A percentile compares a stretch with the other conserved stretches of the same genome.
Conservation (phyloP, 1,140 invertebrate species). For the Temnothorax longispinosus region DNA sequence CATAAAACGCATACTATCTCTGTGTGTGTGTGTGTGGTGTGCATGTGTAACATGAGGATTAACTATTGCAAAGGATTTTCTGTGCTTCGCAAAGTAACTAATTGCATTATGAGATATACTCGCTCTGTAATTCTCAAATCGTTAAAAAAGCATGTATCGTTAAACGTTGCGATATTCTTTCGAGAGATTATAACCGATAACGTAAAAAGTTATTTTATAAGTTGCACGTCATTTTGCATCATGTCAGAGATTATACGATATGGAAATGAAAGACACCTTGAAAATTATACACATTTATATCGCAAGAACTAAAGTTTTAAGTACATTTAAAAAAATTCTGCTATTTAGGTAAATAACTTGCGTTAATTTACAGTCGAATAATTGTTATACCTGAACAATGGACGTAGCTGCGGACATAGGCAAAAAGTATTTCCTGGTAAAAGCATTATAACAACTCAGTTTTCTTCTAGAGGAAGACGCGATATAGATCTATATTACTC, state of each 20-base stretch:
- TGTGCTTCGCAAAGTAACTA: conserved; percentile 2
- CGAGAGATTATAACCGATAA: neutral
- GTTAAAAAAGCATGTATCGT: neutral
- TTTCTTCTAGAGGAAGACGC: neutral
- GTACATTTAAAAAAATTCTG: neutral
- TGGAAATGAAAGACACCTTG: neutral
- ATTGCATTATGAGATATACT: neutral
- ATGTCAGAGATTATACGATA: neutral
- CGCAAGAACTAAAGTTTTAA: neutral
- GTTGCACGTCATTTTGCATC: neutral
- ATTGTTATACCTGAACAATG: conserved; percentile 8
- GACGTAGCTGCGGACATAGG: neutral
- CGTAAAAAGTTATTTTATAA: neutral
- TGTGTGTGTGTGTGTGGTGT: neutral
- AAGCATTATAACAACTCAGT: neutral
- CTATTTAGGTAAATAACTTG: neutral
- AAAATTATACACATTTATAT: conserved; percentile 1
- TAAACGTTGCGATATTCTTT: neutral
- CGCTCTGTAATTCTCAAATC: neutral
- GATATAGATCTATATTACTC: neutral
- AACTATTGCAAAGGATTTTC: conserved; percentile 45
- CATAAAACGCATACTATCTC: conserved; percentile 11
- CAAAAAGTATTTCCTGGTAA: neutral
- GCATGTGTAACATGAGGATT: conserved; percentile 6
- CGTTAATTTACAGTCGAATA: neutral